Conservation (phyloP, 2,113 vertebrate genomes). For the Anoura caudifer region DNA sequence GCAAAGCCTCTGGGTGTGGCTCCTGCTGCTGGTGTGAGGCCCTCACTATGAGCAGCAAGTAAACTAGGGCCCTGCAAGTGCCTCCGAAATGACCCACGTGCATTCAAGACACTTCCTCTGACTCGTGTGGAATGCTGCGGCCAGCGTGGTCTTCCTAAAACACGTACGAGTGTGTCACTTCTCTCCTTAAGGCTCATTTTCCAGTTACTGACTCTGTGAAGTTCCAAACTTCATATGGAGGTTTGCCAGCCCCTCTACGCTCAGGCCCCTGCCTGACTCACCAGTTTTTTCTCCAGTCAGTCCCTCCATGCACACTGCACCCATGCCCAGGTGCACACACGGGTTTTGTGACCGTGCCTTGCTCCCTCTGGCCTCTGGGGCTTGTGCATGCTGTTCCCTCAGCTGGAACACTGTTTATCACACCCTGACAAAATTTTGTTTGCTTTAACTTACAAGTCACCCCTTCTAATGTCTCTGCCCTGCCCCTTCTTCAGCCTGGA, state of each 20-base stretch:
- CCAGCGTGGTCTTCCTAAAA: not conserved
- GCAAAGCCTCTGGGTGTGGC: not conserved
- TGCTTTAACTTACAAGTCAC: not conserved
- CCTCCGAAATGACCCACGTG: rapidly evolving
- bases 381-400: not conserved
- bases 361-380: not conserved
- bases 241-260: not conserved
- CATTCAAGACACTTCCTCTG: rapidly evolving
- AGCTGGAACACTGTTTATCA: not conserved
- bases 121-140: rapidly evolving
- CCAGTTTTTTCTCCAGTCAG: not conserved
- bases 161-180: too few relatives aligned
- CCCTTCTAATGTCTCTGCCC: not conserved
- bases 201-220: not conserved
- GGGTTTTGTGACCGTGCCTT: not conserved
- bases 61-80: not conserved
- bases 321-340: rapidly evolving
- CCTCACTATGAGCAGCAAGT: not conserved
- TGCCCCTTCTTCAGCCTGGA: not conserved
- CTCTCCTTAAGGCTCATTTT: not conserved
- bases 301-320: not conserved
- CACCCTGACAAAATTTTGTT: not conserved
- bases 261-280: not conserved
- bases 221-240: not conserved
- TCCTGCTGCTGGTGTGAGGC: not conserved